Percentiles rank a stretch among this genome's conserved stretches.
phyloP scores from a whole-genome alignment of 2,113 vertebrate genomes.

The Eurystomus gularis region DNA sequence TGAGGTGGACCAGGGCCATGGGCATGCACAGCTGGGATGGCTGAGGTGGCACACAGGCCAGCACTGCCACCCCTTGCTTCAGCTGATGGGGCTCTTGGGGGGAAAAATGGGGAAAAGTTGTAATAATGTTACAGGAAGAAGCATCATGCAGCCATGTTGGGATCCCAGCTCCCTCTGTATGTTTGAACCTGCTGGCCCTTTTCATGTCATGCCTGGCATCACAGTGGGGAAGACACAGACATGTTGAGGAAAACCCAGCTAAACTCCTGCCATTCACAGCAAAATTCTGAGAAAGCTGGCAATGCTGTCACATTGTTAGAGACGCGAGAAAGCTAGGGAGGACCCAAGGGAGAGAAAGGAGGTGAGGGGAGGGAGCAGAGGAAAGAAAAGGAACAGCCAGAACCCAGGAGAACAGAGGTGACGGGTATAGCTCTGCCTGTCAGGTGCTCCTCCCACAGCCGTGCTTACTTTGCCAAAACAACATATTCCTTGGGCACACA shows the following conservation, averaged over 20 bases:
- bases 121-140: not conserved
- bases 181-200: not conserved
- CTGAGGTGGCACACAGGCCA: not conserved
- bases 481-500: not conserved
- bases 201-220: not conserved
- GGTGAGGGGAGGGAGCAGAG: not conserved
- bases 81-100: not conserved
- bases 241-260: not conserved
- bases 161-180: not conserved
- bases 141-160: rapidly evolving
- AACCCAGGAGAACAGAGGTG: not conserved
- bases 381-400: not conserved
- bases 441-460: not conserved
- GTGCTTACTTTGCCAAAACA: not conserved
- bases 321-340: not conserved
- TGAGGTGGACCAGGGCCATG: not conserved
- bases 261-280: not conserved
- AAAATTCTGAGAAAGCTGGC: not conserved
- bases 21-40: not conserved
- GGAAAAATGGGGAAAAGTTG: not conserved
- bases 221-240: rapidly evolving
- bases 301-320: not conserved
- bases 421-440: not conserved
- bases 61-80: not conserved
- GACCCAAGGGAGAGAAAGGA: not conserved